phyloP scores from a whole-genome alignment of 2,113 vertebrate genomes.

The Orientallactaga bullata region DNA sequence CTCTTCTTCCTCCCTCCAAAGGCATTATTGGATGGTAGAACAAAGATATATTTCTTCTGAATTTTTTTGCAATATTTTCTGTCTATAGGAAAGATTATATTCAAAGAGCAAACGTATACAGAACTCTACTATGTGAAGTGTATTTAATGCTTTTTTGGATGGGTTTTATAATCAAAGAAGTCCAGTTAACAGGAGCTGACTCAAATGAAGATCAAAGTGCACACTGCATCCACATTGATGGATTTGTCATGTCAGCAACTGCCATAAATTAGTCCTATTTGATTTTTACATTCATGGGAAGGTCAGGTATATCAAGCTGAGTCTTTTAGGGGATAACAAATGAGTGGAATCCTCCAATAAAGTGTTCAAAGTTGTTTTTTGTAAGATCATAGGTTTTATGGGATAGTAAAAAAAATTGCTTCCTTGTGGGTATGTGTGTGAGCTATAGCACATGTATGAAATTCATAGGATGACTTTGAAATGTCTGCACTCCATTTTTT shows the following conservation, averaged over 20 bases:
- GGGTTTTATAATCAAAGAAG: slow-evolving; percentile 25
- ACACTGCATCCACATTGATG: neutral
- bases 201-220: neutral
- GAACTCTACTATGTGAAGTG: neutral
- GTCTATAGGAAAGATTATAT: neutral
- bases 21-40: neutral
- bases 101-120: neutral
- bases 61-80: neutral
- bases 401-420: too few species aligned
- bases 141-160: neutral
- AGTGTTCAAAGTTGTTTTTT: neutral
- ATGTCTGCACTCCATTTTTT: too few species aligned
- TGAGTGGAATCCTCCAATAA: neutral
- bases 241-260: neutral
- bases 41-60: neutral
- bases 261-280: neutral
- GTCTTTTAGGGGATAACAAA: neutral
- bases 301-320: neutral
- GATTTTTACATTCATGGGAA: slow-evolving; percentile 19
- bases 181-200: neutral
- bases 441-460: too few species aligned
- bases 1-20: neutral
- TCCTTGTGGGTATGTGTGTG: too few species aligned
- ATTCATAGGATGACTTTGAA: too few species aligned
- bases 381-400: too few species aligned